phyloP scores from a whole-genome alignment of 1,140 invertebrate genomes.

The Micrasema minimum region DNA sequence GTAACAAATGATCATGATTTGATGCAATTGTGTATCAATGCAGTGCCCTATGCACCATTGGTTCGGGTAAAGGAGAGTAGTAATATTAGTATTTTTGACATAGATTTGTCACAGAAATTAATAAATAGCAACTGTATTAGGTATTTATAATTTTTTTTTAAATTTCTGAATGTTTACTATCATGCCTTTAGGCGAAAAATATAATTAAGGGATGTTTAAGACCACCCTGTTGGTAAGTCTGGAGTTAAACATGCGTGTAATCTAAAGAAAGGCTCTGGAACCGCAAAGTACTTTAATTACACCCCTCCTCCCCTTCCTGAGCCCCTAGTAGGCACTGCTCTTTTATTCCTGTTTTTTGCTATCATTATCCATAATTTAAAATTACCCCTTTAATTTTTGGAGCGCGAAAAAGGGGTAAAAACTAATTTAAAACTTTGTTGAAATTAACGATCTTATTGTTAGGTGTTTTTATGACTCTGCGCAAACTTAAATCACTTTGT shows the following conservation, averaged over 20 bases:
- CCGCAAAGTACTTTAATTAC: slow-evolving; percentile 44
- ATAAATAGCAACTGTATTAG: too few relatives aligned
- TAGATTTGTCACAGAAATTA: too few relatives aligned
- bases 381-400: slow-evolving; percentile 53
- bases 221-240: neutral
- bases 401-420: slow-evolving; percentile 54
- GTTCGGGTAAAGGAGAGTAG: too few relatives aligned
- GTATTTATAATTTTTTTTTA: too few relatives aligned
- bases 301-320: slow-evolving; percentile 7
- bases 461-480: slow-evolving; percentile 54
- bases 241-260: slow-evolving; percentile 36
- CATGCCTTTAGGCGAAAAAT: too few relatives aligned
- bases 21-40: too few relatives aligned
- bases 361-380: slow-evolving; percentile 55
- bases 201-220: too few relatives aligned
- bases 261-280: slow-evolving; percentile 33
- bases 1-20: too few relatives aligned
- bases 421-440: slow-evolving; percentile 54
- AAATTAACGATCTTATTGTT: slow-evolving; percentile 55
- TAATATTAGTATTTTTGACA: too few relatives aligned
- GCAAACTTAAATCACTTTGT: slow-evolving; percentile 44
- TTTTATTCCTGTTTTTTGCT: slow-evolving; percentile 49
- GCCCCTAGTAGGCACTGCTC: slow-evolving; percentile 8
- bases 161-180: too few relatives aligned
- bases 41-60: too few relatives aligned